Conservation (phyloP, 2,888 invertebrate genomes). For the Catocala nupta region DNA sequence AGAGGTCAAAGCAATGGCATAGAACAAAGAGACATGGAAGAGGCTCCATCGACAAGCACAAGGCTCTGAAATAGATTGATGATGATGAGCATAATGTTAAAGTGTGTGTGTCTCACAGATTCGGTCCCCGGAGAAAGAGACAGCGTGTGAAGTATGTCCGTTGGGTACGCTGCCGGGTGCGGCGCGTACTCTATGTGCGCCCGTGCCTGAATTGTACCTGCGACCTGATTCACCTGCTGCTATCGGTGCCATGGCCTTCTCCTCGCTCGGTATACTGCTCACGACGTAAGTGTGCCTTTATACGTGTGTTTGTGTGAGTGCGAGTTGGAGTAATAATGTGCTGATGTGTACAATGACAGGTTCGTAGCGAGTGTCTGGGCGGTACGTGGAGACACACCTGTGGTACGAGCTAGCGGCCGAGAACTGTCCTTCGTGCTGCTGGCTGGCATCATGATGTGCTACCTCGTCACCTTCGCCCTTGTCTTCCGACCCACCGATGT, state of each 20-base stretch:
- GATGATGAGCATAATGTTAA: too few relatives aligned
- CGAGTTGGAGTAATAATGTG: not conserved
- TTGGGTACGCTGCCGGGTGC: conserved; percentile 93
- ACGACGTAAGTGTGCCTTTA: conserved; percentile 84
- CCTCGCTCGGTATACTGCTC: conserved; percentile 93
- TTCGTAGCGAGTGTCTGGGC: conserved; percentile 93
- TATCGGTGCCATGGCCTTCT: conserved; percentile 96
- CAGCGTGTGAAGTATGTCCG: conserved; percentile 93
- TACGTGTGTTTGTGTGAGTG: not conserved
- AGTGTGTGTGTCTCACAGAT: conserved; percentile 85
- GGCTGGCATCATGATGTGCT: conserved; percentile 95
- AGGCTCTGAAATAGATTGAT: not conserved
- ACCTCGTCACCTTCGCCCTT: conserved; percentile 96
- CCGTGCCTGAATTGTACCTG: conserved; percentile 93
- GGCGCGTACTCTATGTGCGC: conserved; percentile 90
- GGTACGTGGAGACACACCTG: conserved; percentile 96
- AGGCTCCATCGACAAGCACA: not conserved
- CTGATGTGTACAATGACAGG: conserved; percentile 48
- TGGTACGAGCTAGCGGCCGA: conserved; percentile 97
- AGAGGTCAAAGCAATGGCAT: too few relatives aligned
- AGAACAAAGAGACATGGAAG: too few relatives aligned
- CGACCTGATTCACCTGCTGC: conserved; percentile 94
- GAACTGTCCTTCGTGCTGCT: conserved; percentile 96
- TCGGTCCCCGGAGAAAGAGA: conserved; percentile 92
- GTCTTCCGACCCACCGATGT: conserved; percentile 95